A percentile compares a stretch with the other conserved stretches of the same genome.
Conservation (phyloP, 2,888 invertebrate genomes). For the Blastobasis adustella region DNA sequence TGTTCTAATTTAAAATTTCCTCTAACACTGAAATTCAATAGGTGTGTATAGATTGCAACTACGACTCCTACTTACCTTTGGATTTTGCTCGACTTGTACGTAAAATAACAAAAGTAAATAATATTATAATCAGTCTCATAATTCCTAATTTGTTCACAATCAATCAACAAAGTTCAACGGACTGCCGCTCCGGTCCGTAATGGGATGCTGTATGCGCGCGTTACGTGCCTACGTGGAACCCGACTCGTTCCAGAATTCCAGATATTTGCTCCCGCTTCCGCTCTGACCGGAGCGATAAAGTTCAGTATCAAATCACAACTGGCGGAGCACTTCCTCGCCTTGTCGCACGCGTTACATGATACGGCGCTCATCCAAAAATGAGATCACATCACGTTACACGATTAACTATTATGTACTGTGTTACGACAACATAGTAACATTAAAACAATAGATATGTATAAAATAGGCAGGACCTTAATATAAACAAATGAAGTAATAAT, state of each 20-base stretch:
- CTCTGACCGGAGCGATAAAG: slow-evolving; percentile 48
- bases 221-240: slow-evolving; percentile 38
- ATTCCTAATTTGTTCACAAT: slow-evolving; percentile 31
- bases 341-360: slow-evolving; percentile 15
- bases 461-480: background rate
- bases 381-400: slow-evolving; percentile 26
- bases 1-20: too few species aligned
- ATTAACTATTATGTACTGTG: background rate
- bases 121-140: slow-evolving; percentile 20
- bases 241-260: slow-evolving; percentile 29
- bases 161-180: slow-evolving; percentile 31
- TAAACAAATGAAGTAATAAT: background rate
- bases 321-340: slow-evolving; percentile 15
- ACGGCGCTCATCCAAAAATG: slow-evolving; percentile 14
- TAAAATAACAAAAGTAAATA: slow-evolving; percentile 27
- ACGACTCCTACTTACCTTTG: slow-evolving; percentile 23
- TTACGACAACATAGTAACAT: background rate
- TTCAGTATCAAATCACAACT: slow-evolving; percentile 15
- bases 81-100: slow-evolving; percentile 19
- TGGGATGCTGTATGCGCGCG: slow-evolving; percentile 13
- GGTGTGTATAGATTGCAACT: too few species aligned
- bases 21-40: too few species aligned
- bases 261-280: slow-evolving; percentile 42
- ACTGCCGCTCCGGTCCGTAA: slow-evolving; percentile 30
- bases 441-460: background rate